A percentile compares a stretch with the other conserved stretches of the same genome.
Conservation (phyloP, 2,888 invertebrate genomes). For the Pseudanteris insignis region DNA sequence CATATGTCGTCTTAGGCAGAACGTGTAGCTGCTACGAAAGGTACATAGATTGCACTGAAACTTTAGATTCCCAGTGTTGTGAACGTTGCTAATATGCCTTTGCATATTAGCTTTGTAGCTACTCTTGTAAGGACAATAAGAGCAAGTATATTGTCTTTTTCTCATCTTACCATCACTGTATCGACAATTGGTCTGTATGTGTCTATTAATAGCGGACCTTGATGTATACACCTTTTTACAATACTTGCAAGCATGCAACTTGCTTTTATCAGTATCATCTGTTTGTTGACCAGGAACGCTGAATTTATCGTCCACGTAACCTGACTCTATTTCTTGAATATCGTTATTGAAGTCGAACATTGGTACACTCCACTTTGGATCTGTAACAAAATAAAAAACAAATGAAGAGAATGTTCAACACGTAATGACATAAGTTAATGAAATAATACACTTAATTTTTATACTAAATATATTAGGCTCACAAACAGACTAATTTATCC, state of each 20-base stretch:
- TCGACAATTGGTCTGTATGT: slow-evolving; percentile 53
- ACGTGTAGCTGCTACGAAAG: slow-evolving; percentile 60
- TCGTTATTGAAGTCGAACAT: slow-evolving; percentile 21
- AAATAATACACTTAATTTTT: background rate
- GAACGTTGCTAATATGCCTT: slow-evolving; percentile 61
- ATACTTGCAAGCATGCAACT: slow-evolving; percentile 51
- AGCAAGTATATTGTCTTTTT: slow-evolving; percentile 63
- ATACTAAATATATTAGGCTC: slow-evolving; percentile 3
- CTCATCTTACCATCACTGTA: slow-evolving; percentile 37
- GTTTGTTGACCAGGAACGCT: slow-evolving; percentile 1
- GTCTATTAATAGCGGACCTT: slow-evolving; percentile 51
- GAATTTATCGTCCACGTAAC: slow-evolving; percentile 12
- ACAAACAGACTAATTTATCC: slow-evolving; percentile 11
- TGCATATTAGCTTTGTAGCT: slow-evolving; percentile 65
- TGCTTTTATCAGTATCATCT: slow-evolving; percentile 21
- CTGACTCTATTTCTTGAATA: slow-evolving; percentile 4
- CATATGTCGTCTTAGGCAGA: slow-evolving; percentile 60
- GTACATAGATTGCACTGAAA: slow-evolving; percentile 57
- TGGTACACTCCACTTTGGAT: slow-evolving; percentile 16
- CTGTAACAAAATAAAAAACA: slow-evolving; percentile 26
- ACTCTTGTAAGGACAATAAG: slow-evolving; percentile 61
- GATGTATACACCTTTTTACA: slow-evolving; percentile 53
- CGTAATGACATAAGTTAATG: background rate
- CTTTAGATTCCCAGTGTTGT: slow-evolving; percentile 51
- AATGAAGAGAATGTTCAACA: slow-evolving; percentile 19